phyloP scores from a whole-genome alignment of 2,888 invertebrate species.

The Pherbina coryleti region DNA sequence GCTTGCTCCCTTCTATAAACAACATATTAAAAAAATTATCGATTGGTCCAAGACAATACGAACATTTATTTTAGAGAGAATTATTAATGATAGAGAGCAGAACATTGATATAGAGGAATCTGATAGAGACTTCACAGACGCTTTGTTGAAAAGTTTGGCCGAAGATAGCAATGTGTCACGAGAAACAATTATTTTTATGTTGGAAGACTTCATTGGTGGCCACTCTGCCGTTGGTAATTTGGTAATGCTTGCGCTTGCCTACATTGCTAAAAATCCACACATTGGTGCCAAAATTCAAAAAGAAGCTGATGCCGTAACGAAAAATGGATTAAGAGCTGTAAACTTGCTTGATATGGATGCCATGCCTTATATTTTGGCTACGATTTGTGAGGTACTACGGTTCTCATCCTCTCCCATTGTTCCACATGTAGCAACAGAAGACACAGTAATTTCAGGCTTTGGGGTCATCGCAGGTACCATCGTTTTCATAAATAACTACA shows the following conservation, averaged over 20 bases:
- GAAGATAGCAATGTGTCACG: constrained; percentile 76
- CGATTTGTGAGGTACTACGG: constrained; percentile 83
- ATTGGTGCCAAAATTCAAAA: constrained; percentile 76
- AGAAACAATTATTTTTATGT: constrained; percentile 83
- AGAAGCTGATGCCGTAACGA: constrained; percentile 77
- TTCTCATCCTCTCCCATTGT: constrained; percentile 90
- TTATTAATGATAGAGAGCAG: constrained; percentile 73
- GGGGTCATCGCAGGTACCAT: constrained; percentile 82
- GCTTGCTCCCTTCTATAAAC: constrained; percentile 79
- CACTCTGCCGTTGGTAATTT: constrained; percentile 90
- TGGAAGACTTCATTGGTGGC: constrained; percentile 90
- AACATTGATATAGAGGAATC: constrained; percentile 72
- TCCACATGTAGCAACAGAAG: constrained; percentile 87
- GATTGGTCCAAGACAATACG: constrained; percentile 80
- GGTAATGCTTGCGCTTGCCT: constrained; percentile 81
- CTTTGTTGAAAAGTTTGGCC: constrained; percentile 78
- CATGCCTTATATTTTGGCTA: constrained; percentile 86
- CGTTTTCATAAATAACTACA: constrained; percentile 87
- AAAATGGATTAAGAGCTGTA: constrained; percentile 71
- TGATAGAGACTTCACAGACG: constrained; percentile 85
- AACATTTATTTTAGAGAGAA: constrained; percentile 79
- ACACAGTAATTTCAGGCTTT: constrained; percentile 80
- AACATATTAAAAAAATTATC: constrained; percentile 77
- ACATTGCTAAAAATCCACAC: constrained; percentile 77
- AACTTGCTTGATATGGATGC: constrained; percentile 76